phyloP scores from a whole-genome alignment of 2,888 invertebrate genomes.

The Saturnia japonica region DNA sequence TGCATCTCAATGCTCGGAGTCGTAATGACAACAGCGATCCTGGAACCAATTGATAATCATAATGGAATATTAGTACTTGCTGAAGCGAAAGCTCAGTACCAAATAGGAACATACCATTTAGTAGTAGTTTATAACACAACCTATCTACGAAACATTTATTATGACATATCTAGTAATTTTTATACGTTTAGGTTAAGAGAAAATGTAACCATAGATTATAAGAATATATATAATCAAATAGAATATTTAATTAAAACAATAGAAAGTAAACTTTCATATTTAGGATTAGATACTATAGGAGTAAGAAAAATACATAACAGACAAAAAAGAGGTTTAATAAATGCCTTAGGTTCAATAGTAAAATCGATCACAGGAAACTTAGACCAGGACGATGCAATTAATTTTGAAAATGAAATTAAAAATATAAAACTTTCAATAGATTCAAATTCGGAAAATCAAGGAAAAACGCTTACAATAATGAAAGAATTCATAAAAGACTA shows the following conservation, averaged over 20 bases:
- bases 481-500: slow-evolving; percentile 17
- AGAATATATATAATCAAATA: slow-evolving; percentile 21
- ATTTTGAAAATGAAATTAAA: slow-evolving; percentile 26
- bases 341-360: slow-evolving; percentile 27
- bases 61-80: neutral
- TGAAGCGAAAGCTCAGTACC: slow-evolving; percentile 2
- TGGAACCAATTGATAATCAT: slow-evolving; percentile 5
- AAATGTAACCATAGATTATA: slow-evolving; percentile 10
- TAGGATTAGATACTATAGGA: slow-evolving; percentile 29
- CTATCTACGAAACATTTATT: slow-evolving; percentile 24
- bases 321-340: slow-evolving; percentile 26
- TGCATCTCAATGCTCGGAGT: neutral
- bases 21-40: neutral
- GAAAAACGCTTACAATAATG: slow-evolving; percentile 16
- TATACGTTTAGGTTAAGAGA: slow-evolving; percentile 26
- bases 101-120: slow-evolving; percentile 26
- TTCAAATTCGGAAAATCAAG: slow-evolving; percentile 18
- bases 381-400: slow-evolving; percentile 27
- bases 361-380: slow-evolving; percentile 31
- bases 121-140: slow-evolving; percentile 29
- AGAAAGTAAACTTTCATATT: slow-evolving; percentile 30
- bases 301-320: slow-evolving; percentile 17
- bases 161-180: slow-evolving; percentile 27
- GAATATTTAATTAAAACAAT: slow-evolving; percentile 29
- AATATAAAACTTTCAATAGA: slow-evolving; percentile 15